Evolutionary conservation across 2,888 invertebrate genomes (phyloP), one percentile per base, ranked within the genome.

Genomic region (Amiota communis): DNA sequence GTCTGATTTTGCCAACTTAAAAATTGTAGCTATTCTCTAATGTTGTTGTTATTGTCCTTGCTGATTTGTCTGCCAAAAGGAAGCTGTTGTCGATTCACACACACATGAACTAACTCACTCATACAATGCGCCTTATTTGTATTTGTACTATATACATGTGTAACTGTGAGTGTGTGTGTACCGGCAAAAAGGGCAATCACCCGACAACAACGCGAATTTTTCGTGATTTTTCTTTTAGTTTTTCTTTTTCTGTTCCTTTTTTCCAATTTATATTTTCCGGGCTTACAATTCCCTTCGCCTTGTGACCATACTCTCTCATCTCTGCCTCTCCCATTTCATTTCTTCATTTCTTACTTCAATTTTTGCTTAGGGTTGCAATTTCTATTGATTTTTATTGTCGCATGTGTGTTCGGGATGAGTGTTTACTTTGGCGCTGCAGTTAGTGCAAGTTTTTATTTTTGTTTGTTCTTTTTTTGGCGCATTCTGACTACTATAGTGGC

Each of bases 121-220:
- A n/a, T 65, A 49, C 57, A 72, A 15, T 71, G 74, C 13, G 46
- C 47, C 49, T 10, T 73, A 23, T 67, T 9, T 72, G 15, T 59
- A 2, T 46, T n/a, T 71, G 20, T 36, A n/a, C n/a, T n/a, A n/a
- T n/a, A 71, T 71, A 70, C 72, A 63, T 75, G 72, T 76, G 70
- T 76, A 75, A 76, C 76, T 75, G 72, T 78, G 74, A 75, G 78
- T 78, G 70, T 20, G 47, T 63, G 72, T 72, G 15, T 72, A 76
- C 80, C 81, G 80, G 81, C 80, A 80, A 82, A 79, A 84, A 85
- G 85, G 85, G 83, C 85, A 85, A 85, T 85, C 85, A 85, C 85
- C 86, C 85, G 85, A 46, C 74, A 70, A 36, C 36, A 36, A 36
- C 36, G 49, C 70, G 67, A 59, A 67, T 75, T 64, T 53, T 70